phyloP scores from a whole-genome alignment of 2,797 vertebrate species.

The Pagetopsis macropterus region DNA sequence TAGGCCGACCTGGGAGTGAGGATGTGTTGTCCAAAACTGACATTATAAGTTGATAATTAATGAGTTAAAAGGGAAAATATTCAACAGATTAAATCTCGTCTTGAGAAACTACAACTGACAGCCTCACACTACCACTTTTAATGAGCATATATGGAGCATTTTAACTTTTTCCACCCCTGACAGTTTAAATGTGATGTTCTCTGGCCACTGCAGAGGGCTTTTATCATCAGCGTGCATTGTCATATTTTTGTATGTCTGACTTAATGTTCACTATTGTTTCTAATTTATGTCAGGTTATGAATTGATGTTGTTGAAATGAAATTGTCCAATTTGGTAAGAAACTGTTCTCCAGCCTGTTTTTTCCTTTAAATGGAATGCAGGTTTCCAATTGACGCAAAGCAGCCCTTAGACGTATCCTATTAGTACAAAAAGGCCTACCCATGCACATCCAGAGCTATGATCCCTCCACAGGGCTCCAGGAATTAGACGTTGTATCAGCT shows the following conservation, averaged over 20 bases:
- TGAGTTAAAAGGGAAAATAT: conserved; percentile 5
- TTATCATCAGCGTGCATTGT: conserved; percentile 39
- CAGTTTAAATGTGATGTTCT: conserved; percentile 48
- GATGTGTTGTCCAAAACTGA: background rate
- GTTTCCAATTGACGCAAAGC: conserved; percentile 68
- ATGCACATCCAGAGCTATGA: conserved; percentile 37
- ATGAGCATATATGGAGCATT: conserved; percentile 29
- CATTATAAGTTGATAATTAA: conserved; percentile 2
- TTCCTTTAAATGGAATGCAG: conserved; percentile 60
- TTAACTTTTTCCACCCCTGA: conserved; percentile 48
- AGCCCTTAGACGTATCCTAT: conserved; percentile 45
- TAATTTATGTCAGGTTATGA: conserved; percentile 53
- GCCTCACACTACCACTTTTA: conserved; percentile 25
- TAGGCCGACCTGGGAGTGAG: no score
- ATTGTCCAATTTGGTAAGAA: conserved; percentile 46
- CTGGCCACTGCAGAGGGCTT: conserved; percentile 41
- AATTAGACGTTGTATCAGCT: conserved; percentile 65
- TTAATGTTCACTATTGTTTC: conserved; percentile 47
- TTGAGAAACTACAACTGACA: conserved; percentile 24
- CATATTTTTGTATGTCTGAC: conserved; percentile 23
- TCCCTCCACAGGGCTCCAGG: conserved; percentile 52
- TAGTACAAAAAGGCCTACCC: conserved; percentile 58
- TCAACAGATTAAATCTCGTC: conserved; percentile 21
- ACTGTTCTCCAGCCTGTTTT: conserved; percentile 35
- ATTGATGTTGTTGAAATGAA: conserved; percentile 47